Percentiles rank a stretch among this genome's conserved stretches.
phyloP scores from a whole-genome alignment of 37 sponge, comb jelly and placozoan species.

The Mnemiopsis leidyi region DNA sequence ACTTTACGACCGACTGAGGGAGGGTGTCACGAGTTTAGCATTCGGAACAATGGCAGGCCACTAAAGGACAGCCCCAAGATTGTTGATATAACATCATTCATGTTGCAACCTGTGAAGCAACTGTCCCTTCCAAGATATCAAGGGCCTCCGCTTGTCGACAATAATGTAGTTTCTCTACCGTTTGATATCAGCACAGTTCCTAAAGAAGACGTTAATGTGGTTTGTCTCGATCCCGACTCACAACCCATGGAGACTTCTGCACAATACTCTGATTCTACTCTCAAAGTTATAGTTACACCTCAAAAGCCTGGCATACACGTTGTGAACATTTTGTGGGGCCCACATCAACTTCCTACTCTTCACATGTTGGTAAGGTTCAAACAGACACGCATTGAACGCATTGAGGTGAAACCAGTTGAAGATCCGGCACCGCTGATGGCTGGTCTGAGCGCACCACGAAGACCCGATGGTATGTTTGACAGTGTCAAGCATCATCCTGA shows the following conservation, averaged over 20 bases:
- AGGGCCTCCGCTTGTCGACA: conserved; percentile 13
- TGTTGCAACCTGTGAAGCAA: background rate
- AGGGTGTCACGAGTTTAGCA: conserved; percentile 17
- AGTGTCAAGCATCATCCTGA: background rate
- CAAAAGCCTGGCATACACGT: background rate
- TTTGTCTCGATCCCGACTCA: background rate
- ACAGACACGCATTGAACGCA: background rate
- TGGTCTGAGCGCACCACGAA: background rate
- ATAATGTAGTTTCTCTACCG: background rate
- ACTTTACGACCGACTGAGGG: background rate
- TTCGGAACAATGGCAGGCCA: background rate
- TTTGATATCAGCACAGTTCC: conserved; percentile 7
- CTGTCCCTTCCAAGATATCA: background rate
- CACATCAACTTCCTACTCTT: background rate
- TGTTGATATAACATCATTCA: background rate
- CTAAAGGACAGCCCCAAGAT: conserved; percentile 1
- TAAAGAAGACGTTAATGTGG: background rate
- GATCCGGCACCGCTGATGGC: background rate
- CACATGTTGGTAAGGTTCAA: background rate
- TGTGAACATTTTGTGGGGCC: background rate
- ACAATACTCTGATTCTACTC: background rate
- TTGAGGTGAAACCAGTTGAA: background rate
- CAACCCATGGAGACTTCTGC: background rate
- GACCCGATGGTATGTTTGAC: background rate
- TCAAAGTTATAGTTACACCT: background rate